Conservation (phyloP, 2,888 invertebrate species). For the Caenorhabditis doughertyi region DNA sequence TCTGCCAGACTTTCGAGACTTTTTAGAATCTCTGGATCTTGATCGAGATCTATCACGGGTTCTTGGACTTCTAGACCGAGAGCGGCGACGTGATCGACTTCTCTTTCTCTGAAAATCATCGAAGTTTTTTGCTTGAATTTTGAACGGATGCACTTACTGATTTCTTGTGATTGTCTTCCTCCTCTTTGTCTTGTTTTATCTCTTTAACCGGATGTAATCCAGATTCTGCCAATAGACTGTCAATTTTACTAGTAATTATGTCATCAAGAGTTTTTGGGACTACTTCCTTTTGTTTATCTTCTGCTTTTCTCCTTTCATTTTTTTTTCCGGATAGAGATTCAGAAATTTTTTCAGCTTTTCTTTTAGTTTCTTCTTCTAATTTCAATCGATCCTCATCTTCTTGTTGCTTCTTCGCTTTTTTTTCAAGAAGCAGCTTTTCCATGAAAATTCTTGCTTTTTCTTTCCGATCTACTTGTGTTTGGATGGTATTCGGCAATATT, state of each 20-base stretch:
- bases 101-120: constrained; percentile 40
- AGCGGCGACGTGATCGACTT: constrained; percentile 45
- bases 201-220: constrained; percentile 49
- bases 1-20: constrained; percentile 31
- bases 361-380: constrained; percentile 58
- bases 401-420: constrained; percentile 61
- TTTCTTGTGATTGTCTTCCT: constrained; percentile 41
- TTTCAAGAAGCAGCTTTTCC: constrained; percentile 77
- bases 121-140: background rate
- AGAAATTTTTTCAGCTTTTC: constrained; percentile 63
- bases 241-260: constrained; percentile 58
- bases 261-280: constrained; percentile 59
- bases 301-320: background rate
- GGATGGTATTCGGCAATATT: constrained; percentile 47
- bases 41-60: constrained; percentile 5
- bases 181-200: constrained; percentile 17
- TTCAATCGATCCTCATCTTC: constrained; percentile 66
- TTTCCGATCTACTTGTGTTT: constrained; percentile 71
- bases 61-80: constrained; percentile 32
- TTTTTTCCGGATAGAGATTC: constrained; percentile 29
- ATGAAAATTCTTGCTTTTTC: constrained; percentile 77
- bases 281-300: constrained; percentile 13
- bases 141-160: constrained; percentile 21
- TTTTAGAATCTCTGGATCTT: constrained; percentile 31
- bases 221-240: constrained; percentile 61